These are phyloP conservation scores for Ictidomys tridecemlineatus DNA, from an alignment of 2,113 vertebrate genomes.

Conservation along the genomic window DNA sequence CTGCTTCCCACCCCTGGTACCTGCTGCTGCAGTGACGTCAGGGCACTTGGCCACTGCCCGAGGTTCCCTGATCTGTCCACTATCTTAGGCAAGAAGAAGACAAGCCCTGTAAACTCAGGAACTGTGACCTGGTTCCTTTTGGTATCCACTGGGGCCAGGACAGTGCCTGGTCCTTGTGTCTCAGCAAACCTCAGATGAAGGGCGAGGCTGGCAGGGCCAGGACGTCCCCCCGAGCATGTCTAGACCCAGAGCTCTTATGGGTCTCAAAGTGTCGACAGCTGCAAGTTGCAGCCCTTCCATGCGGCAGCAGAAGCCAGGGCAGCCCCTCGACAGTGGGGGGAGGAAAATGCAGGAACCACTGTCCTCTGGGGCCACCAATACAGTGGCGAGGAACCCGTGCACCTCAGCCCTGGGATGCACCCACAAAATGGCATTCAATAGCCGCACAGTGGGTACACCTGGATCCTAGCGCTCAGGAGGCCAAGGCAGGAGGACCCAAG, in stretches of 20 bases:
- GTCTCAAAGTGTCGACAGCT: background rate
- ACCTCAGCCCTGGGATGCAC: too few species aligned
- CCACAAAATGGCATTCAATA: too few species aligned
- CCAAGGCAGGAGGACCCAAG: too few species aligned
- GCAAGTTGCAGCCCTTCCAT: too few species aligned
- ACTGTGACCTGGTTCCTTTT: background rate
- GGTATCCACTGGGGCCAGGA: fast-evolving
- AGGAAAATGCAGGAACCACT: background rate
- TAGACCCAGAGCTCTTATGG: background rate
- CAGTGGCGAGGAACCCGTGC: too few species aligned
- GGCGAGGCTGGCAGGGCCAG: too few species aligned
- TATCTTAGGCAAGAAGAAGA: too few species aligned
- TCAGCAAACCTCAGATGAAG: background rate
- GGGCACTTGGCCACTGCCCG: background rate
- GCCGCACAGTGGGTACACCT: too few species aligned
- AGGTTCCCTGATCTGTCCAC: background rate
- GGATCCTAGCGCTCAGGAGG: too few species aligned
- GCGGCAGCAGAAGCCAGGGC: background rate
- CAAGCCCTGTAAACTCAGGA: background rate
- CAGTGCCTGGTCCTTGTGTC: background rate
- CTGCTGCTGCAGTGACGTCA: background rate
- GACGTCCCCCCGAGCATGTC: too few species aligned
- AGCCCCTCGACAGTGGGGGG: too few species aligned
- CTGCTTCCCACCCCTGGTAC: fast-evolving
- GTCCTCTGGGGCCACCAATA: background rate